Conservation (phyloP, 2,888 invertebrate species). For the Athripsodes cinereus region DNA sequence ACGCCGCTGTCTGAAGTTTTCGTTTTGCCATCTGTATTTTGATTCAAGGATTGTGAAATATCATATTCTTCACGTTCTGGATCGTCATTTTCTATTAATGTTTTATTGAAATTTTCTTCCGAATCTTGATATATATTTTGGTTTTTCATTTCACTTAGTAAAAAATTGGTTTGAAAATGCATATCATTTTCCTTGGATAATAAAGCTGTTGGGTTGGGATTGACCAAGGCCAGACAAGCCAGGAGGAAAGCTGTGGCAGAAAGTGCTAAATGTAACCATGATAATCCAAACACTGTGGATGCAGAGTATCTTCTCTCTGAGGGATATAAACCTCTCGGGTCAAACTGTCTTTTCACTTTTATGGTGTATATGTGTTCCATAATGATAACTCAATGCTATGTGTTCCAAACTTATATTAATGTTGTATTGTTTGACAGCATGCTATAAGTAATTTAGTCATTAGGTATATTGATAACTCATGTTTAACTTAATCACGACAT, state of each 20-base stretch:
- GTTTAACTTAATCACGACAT: too few species aligned
- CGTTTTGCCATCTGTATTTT: neutral
- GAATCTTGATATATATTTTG: neutral
- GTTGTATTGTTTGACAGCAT: too few species aligned
- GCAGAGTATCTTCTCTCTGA: conserved; percentile 63
- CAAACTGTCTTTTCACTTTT: conserved; percentile 57
- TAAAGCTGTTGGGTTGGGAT: conserved; percentile 30
- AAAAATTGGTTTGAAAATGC: conserved; percentile 5
- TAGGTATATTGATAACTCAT: too few species aligned
- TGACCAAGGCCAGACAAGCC: conserved; percentile 48
- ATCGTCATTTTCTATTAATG: neutral
- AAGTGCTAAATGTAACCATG: conserved; percentile 57
- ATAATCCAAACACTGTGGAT: conserved; percentile 59
- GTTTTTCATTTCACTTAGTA: conserved; percentile 10
- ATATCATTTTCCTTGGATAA: conserved; percentile 1
- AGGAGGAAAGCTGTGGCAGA: conserved; percentile 52
- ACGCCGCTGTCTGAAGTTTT: neutral
- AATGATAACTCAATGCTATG: too few species aligned
- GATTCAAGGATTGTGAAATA: neutral
- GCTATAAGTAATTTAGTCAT: too few species aligned
- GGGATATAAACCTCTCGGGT: conserved; percentile 54
- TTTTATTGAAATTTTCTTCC: neutral
- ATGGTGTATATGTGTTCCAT: conserved; percentile 66
- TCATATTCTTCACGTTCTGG: neutral
- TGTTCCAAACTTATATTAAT: too few species aligned